These are phyloP conservation scores for Hydropotes inermis DNA, from an alignment of 2,113 vertebrate genomes.

Conservation along the genomic window DNA sequence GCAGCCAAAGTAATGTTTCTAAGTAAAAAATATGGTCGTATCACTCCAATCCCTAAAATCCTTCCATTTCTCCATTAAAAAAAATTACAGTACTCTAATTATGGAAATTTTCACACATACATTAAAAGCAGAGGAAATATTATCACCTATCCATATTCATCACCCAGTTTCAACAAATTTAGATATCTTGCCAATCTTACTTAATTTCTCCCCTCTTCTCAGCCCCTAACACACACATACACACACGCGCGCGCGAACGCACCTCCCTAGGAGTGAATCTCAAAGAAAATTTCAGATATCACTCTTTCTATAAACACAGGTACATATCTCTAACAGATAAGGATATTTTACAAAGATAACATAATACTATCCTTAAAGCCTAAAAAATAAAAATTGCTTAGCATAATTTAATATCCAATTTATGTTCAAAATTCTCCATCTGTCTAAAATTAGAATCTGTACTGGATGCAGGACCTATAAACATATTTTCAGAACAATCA, in stretches of 20 bases:
- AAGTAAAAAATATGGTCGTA: neutral
- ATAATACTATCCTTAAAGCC: neutral
- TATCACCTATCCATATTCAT: neutral
- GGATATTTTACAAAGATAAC: neutral
- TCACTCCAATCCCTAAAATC: neutral
- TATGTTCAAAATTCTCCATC: neutral
- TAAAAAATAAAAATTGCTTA: conserved; percentile 13
- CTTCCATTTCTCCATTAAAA: neutral
- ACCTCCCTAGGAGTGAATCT: neutral
- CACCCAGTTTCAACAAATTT: neutral
- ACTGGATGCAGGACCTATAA: neutral
- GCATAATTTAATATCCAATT: neutral
- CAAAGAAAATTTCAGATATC: neutral
- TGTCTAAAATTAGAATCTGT: neutral
- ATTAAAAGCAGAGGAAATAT: neutral
- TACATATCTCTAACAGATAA: neutral
- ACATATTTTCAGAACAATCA: neutral
- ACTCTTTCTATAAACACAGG: neutral
- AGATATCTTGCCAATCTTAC: neutral
- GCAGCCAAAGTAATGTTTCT: neutral
- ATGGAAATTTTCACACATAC: neutral
- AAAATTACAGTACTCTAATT: neutral
- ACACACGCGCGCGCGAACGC: neutral
- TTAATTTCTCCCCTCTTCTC: neutral
- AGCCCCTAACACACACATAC: neutral